phyloP scores from a whole-genome alignment of 1,140 invertebrate genomes.

The Lutraria rhynchaena region DNA sequence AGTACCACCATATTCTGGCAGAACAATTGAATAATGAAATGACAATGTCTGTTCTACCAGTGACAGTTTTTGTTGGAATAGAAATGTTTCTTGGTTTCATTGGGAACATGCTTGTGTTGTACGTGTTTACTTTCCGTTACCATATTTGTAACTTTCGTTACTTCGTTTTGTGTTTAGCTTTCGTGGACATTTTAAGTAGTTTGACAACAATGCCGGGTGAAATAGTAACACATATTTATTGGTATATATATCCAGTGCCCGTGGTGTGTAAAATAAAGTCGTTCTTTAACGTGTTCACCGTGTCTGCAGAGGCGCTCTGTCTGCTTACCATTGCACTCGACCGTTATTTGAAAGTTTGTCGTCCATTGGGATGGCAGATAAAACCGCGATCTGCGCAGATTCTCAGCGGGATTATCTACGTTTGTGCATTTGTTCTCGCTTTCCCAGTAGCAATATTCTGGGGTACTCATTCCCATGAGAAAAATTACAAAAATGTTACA shows the following conservation, averaged over 20 bases:
- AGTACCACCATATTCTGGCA: too few relatives aligned
- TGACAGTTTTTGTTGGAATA: conserved; percentile 51
- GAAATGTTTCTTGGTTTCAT: conserved; percentile 56
- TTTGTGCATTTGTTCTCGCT: not conserved
- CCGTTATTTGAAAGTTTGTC: conserved; percentile 65
- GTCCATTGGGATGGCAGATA: conserved; percentile 61
- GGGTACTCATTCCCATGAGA: conserved; percentile 2
- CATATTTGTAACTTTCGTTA: conserved; percentile 58
- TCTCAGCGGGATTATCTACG: conserved; percentile 3
- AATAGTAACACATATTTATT: conserved; percentile 62
- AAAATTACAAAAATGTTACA: not conserved
- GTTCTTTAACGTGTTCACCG: conserved; percentile 65
- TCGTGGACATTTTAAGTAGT: conserved; percentile 64
- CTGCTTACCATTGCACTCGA: conserved; percentile 65
- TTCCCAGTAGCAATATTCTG: conserved; percentile 29
- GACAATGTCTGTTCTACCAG: conserved; percentile 38
- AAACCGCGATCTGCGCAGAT: conserved; percentile 19
- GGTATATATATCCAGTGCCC: conserved; percentile 64
- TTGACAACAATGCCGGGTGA: conserved; percentile 68
- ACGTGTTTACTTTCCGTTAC: conserved; percentile 56
- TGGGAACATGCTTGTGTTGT: conserved; percentile 64
- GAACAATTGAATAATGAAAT: conserved; percentile 52
- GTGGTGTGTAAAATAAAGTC: conserved; percentile 62
- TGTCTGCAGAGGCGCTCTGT: conserved; percentile 59
- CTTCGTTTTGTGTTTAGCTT: conserved; percentile 64